These are phyloP conservation scores for Hemitrygon akajei DNA, from an alignment of 2,797 vertebrate species.

Conservation along the genomic window DNA sequence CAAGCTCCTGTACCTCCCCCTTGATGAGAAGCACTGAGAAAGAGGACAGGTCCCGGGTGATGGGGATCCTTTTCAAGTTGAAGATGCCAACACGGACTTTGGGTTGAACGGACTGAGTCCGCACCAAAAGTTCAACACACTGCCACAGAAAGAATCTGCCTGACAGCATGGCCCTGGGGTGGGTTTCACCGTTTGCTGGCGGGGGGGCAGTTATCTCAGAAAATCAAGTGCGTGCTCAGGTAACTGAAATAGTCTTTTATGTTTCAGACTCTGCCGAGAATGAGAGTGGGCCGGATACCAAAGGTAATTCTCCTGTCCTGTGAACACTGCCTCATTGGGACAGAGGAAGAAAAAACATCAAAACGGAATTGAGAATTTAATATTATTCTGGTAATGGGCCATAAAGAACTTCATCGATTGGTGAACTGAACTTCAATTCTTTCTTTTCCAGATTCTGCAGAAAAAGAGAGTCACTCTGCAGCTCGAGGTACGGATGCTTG, in stretches of 20 bases:
- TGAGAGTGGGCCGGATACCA: neutral
- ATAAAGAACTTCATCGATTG: neutral
- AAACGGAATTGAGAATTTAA: neutral
- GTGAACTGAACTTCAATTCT: neutral
- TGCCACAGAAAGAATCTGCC: no score
- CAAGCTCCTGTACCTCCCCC: no score
- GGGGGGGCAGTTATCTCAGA: neutral
- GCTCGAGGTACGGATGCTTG: neutral
- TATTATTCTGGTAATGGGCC: neutral
- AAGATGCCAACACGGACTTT: no score
- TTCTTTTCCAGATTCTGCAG: neutral
- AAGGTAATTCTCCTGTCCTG: neutral
- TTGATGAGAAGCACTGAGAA: no score
- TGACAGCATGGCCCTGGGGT: no score
- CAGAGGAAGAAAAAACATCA: no score
- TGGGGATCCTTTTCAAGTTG: no score
- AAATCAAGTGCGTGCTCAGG: neutral
- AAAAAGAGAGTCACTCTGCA: neutral
- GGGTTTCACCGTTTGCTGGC: no score
- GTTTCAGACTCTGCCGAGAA: neutral
- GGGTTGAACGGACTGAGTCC: no score
- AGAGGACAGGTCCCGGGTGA: no score
- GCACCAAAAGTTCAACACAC: no score
- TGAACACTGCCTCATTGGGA: no score
- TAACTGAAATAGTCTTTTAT: neutral